Conservation (phyloP, 2,113 vertebrate species). For the Ursus arctos region DNA sequence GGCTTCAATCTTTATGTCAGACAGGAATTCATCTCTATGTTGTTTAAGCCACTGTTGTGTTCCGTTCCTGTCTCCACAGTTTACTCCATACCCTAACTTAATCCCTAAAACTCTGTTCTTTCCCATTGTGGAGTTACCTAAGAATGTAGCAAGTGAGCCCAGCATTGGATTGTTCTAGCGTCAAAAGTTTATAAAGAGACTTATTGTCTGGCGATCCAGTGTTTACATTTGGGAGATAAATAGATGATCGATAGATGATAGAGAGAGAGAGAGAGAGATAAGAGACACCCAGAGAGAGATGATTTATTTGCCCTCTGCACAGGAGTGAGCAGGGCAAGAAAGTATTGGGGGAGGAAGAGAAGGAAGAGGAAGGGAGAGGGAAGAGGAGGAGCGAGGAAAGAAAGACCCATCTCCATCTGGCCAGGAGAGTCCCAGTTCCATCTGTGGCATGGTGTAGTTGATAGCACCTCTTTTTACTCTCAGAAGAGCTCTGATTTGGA, state of each 20-base stretch:
- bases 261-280: neutral
- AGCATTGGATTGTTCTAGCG: neutral
- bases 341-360: neutral
- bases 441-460: accelerated
- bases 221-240: neutral
- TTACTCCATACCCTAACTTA: neutral
- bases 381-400: neutral
- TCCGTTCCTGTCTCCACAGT: neutral
- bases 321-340: neutral
- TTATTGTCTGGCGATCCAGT: neutral
- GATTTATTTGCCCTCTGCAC: neutral
- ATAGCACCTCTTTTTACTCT: neutral
- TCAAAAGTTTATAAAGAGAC: neutral
- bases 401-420: neutral
- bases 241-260: too few relatives aligned
- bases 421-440: accelerated
- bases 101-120: neutral
- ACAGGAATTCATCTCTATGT: accelerated
- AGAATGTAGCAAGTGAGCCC: neutral
- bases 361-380: accelerated
- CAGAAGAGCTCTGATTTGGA: neutral
- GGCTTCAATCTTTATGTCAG: neutral
- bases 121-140: neutral
- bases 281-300: neutral
- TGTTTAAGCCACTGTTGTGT: neutral